Base-by-base conservation (phyloP, 2,797 vertebrate genomes). In the Staurois parvus region DNA sequence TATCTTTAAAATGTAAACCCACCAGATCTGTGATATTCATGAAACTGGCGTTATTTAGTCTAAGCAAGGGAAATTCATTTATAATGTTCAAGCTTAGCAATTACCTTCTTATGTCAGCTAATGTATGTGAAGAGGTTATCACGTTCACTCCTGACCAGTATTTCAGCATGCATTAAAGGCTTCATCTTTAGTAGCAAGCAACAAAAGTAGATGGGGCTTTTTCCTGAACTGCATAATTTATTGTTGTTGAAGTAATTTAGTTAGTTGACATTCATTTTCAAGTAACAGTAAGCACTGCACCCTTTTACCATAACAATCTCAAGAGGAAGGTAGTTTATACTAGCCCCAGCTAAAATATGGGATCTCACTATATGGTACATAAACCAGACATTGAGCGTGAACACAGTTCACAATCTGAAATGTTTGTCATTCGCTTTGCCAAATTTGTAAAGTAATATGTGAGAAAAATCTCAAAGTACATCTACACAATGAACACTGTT, bases 301-400 rank as follows among this genome's bases (percentile, higher is more conserved):
- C 87, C 86, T 79, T 59, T 93, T 93, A 91, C 91, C 88, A 88
- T 92, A 92, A 93, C 85, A 89, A 87, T 88, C 87, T 91, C 85
- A 84, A 88, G 81, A 90, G 90, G 90, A 91, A 93, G 85, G 17
- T 40, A 83, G 76, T 84, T 91, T 91, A 72, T 85, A 84, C 48
- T 85, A 90, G 67, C 21, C 87, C 88, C 89, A 68, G 59, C 88
- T 37, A 66, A 17, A 17, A 5, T 17, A 52, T 52, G n/a, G 52
- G 21, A 24, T 59, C 52, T 59, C 52, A 59, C 52, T 59, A n/a
- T 24, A 19, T 56, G 48, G 15, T 56, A 56, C 21, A 59, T 59
- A 59, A 59, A 59, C 21, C 52, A 59, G 21, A 59, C 52, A 59
- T 24, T 59, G 21, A 59, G 52, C 0, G 21, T 59, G 6, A 59